These are phyloP conservation scores for Eupithecia abbreviata DNA, from an alignment of 2,888 invertebrate genomes.

Conservation along the genomic window DNA sequence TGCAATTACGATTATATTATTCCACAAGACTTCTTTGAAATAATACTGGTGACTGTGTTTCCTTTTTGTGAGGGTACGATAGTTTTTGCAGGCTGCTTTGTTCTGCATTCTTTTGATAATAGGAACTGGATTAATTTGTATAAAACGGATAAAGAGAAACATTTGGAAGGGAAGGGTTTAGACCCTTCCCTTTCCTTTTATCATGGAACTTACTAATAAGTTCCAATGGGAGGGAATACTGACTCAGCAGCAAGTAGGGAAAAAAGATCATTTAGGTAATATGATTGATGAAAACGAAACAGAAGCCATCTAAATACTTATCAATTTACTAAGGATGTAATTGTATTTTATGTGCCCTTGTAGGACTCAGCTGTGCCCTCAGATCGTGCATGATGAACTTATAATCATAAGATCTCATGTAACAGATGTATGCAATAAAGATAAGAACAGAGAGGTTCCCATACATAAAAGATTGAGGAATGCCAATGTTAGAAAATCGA, in stretches of 20 bases:
- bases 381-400: background rate
- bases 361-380: background rate
- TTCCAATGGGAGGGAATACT: no score
- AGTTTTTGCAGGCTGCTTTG: background rate
- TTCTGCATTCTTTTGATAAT: background rate
- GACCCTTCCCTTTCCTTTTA: no score
- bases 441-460: background rate
- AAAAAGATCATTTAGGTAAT: no score
- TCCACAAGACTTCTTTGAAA: constrained; percentile 53
- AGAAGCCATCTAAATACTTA: no score
- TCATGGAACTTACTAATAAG: no score
- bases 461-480: background rate
- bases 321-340: no score
- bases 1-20: constrained; percentile 75
- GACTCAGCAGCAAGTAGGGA: background rate
- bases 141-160: background rate
- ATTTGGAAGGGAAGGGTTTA: background rate
- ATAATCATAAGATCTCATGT: background rate
- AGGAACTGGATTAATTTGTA: background rate
- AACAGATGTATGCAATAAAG: background rate
- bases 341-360: no score
- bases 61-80: background rate
- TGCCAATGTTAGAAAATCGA: background rate
- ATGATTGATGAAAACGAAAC: no score
- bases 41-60: constrained; percentile 27